phyloP scores from a whole-genome alignment of 2,797 vertebrate genomes.

The Rhabdophis nuchalis region DNA sequence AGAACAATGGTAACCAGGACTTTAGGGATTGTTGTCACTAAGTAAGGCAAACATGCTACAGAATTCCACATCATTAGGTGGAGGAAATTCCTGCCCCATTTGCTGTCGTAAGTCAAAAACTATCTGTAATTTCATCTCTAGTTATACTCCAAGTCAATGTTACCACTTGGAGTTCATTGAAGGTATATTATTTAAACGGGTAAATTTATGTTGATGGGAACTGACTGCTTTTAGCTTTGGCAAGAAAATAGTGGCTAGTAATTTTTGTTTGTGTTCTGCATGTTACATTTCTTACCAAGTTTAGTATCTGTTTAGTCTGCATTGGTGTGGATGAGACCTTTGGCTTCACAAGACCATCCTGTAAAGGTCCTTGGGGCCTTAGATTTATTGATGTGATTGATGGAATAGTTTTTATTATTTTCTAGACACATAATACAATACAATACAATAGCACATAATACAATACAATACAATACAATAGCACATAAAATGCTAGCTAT shows the following conservation, averaged over 20 bases:
- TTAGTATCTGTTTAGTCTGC: background rate
- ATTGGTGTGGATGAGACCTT: background rate
- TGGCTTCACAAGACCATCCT: background rate
- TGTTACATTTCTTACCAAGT: constrained; percentile 9
- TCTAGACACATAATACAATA: constrained; percentile 6
- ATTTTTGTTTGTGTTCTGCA: constrained; percentile 13
- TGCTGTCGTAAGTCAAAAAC: background rate
- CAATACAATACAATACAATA: too few species aligned
- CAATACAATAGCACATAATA: too few species aligned
- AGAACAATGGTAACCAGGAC: background rate
- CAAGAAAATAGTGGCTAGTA: constrained; percentile 18
- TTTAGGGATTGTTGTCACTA: background rate
- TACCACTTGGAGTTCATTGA: constrained; percentile 2
- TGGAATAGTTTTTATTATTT: constrained; percentile 23
- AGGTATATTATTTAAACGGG: constrained; percentile 37
- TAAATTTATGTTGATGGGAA: background rate
- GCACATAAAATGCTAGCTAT: constrained; percentile 2
- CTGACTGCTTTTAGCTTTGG: background rate
- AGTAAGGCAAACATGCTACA: background rate
- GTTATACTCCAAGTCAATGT: constrained; percentile 19
- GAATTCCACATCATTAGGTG: background rate
- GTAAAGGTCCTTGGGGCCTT: background rate
- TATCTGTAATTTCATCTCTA: constrained; percentile 9
- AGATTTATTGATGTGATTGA: constrained; percentile 19
- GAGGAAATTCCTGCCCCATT: background rate